Conservation (phyloP, 2,113 vertebrate species). For the Nipponia nippon region DNA sequence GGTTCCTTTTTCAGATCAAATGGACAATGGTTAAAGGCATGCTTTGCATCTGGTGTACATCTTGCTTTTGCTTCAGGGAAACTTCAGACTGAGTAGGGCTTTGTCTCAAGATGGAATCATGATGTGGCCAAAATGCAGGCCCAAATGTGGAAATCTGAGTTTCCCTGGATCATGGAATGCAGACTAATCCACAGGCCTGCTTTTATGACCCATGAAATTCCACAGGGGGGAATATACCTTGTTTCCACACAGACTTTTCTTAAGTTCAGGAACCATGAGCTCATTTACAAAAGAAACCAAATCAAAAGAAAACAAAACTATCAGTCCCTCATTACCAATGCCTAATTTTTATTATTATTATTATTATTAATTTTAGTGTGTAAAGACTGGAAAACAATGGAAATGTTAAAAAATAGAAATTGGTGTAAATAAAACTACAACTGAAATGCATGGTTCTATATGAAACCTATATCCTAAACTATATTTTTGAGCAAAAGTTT, state of each 20-base stretch:
- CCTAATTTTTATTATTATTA: background rate
- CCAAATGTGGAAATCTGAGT: background rate
- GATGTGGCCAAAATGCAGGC: background rate
- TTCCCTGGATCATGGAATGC: background rate
- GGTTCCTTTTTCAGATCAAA: background rate
- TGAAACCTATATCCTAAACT: background rate
- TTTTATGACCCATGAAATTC: background rate
- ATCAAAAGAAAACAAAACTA: background rate
- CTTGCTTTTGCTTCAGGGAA: background rate
- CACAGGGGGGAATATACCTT: background rate
- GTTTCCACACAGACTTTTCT: background rate
- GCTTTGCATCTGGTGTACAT: background rate
- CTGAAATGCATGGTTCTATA: background rate
- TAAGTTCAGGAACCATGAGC: background rate
- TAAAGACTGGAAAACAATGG: background rate
- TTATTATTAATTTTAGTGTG: background rate
- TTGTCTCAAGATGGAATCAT: background rate
- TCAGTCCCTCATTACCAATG: background rate
- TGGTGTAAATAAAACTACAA: background rate
- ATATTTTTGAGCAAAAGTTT: background rate
- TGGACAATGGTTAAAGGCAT: background rate
- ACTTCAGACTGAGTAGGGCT: background rate
- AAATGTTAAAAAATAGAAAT: background rate
- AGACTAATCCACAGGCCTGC: background rate
- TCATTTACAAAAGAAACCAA: background rate